These are phyloP conservation scores for Lordiphosa collinella DNA, from an alignment of 1,140 invertebrate species.

Conservation along the genomic window DNA sequence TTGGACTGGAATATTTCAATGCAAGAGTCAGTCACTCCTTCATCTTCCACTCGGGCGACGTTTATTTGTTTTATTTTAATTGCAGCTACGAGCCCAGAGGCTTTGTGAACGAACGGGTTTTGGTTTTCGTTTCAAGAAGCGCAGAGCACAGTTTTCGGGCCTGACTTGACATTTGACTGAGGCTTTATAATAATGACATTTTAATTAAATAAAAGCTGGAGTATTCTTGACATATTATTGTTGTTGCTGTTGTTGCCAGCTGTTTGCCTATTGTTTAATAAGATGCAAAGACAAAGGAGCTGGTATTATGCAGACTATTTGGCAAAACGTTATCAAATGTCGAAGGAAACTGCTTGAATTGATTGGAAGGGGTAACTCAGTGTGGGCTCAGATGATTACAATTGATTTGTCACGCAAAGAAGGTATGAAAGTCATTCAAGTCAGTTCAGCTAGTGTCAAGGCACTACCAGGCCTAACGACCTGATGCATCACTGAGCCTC, in stretches of 20 bases:
- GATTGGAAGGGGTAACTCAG: too few relatives aligned
- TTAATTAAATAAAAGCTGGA: slow-evolving; percentile 45
- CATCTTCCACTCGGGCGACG: slow-evolving; percentile 14
- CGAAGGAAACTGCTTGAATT: too few relatives aligned
- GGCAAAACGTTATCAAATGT: too few relatives aligned
- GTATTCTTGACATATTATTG: slow-evolving; percentile 7
- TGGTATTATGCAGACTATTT: too few relatives aligned
- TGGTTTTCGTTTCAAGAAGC: not conserved
- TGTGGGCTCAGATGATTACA: too few relatives aligned
- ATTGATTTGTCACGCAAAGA: too few relatives aligned
- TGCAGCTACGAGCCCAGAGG: slow-evolving; percentile 18
- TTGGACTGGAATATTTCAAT: too few relatives aligned
- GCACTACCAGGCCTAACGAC: too few relatives aligned
- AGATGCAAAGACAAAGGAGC: too few relatives aligned
- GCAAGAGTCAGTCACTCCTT: not conserved
- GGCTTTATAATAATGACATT: slow-evolving; percentile 39
- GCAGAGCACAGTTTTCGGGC: slow-evolving; percentile 5
- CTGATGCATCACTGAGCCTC: too few relatives aligned
- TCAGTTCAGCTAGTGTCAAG: too few relatives aligned
- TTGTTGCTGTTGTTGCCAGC: slow-evolving; percentile 1
- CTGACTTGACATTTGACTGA: not conserved
- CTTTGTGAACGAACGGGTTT: not conserved
- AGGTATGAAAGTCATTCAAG: too few relatives aligned
- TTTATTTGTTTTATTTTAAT: slow-evolving; percentile 52
- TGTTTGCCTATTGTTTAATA: not conserved